These are phyloP conservation scores for Rhyacophila brunnea DNA, from an alignment of 1,140 invertebrate species.

Conservation along the genomic window DNA sequence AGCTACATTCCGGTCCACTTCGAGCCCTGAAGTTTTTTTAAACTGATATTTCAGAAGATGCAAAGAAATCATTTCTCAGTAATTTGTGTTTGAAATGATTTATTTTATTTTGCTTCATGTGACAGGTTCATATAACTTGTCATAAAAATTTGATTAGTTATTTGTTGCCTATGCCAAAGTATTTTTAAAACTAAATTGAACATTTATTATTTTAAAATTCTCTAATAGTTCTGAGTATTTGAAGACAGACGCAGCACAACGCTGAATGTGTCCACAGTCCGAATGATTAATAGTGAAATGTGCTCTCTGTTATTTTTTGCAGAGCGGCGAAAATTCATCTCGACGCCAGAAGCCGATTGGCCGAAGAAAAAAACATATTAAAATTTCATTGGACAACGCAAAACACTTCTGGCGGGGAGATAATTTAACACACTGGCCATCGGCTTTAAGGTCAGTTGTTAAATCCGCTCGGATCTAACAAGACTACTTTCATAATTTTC, in stretches of 20 bases:
- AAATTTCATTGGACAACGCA: conserved; percentile 23
- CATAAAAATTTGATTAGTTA: neutral
- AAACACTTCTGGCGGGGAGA: conserved; percentile 13
- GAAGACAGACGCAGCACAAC: neutral
- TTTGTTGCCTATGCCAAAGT: neutral
- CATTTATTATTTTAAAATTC: neutral
- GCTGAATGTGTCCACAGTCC: neutral
- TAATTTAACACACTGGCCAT: conserved; percentile 9
- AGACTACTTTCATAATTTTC: conserved; percentile 6
- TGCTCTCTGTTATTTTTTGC: conserved; percentile 27
- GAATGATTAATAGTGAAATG: conserved; percentile 20
- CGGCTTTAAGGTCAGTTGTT: conserved; percentile 31
- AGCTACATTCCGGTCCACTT: too few relatives aligned
- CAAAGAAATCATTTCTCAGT: too few relatives aligned
- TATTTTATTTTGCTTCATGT: too few relatives aligned
- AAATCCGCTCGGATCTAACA: conserved; percentile 14
- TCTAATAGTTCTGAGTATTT: neutral
- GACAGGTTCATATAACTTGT: too few relatives aligned
- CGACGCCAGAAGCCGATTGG: conserved; percentile 6
- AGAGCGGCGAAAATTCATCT: conserved; percentile 10
- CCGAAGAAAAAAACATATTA: neutral
- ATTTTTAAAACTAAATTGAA: neutral
- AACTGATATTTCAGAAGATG: too few relatives aligned
- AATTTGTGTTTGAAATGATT: too few relatives aligned
- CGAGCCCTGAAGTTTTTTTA: too few relatives aligned